phyloP scores from a whole-genome alignment of 1,140 invertebrate genomes.

The Homarus americanus region DNA sequence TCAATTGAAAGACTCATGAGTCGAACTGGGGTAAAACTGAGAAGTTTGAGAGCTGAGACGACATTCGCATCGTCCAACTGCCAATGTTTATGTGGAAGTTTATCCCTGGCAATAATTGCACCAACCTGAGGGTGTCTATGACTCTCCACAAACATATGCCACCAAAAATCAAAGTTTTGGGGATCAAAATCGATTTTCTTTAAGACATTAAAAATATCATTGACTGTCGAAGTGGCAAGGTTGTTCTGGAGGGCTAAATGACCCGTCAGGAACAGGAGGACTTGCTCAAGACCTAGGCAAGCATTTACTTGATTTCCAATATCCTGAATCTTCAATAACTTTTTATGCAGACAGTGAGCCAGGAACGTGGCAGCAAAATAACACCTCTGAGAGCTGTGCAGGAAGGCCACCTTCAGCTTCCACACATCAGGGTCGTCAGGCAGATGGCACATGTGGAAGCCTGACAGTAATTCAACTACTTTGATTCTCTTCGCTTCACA shows the following conservation, averaged over 20 bases:
- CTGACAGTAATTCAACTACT: constrained; percentile 28
- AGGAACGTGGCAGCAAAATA: constrained; percentile 42
- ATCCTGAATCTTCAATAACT: neutral
- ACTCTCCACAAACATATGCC: constrained; percentile 43
- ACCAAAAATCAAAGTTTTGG: constrained; percentile 41
- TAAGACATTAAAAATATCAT: constrained; percentile 37
- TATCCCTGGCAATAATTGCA: constrained; percentile 19
- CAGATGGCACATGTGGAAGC: constrained; percentile 40
- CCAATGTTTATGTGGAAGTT: constrained; percentile 43
- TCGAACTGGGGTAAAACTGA: constrained; percentile 23
- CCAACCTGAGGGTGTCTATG: constrained; percentile 29
- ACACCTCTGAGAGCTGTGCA: constrained; percentile 3
- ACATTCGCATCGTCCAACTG: constrained; percentile 34
- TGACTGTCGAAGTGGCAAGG: constrained; percentile 21
- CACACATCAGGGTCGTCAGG: constrained; percentile 24
- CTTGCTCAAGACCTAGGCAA: constrained; percentile 24
- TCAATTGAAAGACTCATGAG: constrained; percentile 21
- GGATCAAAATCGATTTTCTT: constrained; percentile 33
- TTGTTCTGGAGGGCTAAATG: constrained; percentile 23
- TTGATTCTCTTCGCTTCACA: constrained; percentile 35
- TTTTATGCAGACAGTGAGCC: constrained; percentile 9
- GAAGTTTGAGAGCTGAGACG: constrained; percentile 12
- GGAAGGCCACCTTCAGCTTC: constrained; percentile 37
- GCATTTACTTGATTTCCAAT: neutral
- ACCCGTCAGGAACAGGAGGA: constrained; percentile 38